Evolutionary conservation across 2,113 vertebrate genomes (phyloP).

Genomic region (Corapipo altera): DNA sequence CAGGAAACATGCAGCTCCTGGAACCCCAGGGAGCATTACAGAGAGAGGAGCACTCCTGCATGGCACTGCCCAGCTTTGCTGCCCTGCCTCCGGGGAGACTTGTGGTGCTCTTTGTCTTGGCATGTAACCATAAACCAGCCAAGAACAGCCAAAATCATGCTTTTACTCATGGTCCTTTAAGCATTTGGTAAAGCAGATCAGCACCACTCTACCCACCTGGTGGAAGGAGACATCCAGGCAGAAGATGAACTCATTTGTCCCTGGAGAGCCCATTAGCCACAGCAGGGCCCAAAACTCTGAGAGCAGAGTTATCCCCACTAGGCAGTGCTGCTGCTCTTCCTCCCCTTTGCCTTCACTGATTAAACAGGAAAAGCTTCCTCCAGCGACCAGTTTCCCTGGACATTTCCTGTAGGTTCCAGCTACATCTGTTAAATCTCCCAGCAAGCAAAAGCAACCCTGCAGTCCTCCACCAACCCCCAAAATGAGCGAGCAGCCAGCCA

Average conservation of each 20-base stretch:
- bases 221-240: not conserved
- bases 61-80: not conserved
- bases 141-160: not conserved
- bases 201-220: not conserved
- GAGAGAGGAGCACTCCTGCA: fast-evolving
- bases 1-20: not conserved
- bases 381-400: not conserved
- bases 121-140: fast-evolving
- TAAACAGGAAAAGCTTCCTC: not conserved
- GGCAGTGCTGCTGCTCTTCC: not conserved
- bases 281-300: not conserved
- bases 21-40: not conserved
- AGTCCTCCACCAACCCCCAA: not conserved
- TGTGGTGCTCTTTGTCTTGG: not conserved
- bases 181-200: not conserved
- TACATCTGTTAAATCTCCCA: not conserved
- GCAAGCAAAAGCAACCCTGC: not conserved
- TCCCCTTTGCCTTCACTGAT: not conserved
- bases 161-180: not conserved
- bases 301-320: not conserved
- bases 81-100: fast-evolving
- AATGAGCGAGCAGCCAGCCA: not conserved
- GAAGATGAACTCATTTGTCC: not conserved
- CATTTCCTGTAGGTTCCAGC: not conserved
- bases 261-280: not conserved